Base-by-base conservation (phyloP, 2,797 vertebrate genomes). In the Falco rusticolus region DNA sequence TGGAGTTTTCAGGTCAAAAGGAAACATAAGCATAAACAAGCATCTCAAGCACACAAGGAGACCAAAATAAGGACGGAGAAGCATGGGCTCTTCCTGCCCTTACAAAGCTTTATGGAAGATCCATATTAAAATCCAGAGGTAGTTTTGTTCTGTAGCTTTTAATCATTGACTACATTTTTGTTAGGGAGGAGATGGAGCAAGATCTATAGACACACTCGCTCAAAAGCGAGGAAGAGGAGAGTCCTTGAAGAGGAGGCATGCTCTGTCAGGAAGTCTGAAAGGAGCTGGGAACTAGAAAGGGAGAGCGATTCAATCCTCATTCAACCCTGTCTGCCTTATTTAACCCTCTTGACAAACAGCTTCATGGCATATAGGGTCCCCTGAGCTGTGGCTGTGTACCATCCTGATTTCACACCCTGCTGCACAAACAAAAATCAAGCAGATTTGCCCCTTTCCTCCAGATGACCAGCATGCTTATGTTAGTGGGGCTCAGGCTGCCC, bases 401-500 rank as follows among this genome's bases (percentile, higher is more conserved):
- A 9, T 26, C 17, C 53, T 53, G 50, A 39, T 56, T 29, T 69
- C 66, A 64, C 6, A 68, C 18, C 5, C 56, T 39, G 31, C 5
- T 70, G 16, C 39, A 64, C 26, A 34, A 53, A 51, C 3, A 20
- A 34, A 63, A 51, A 9, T 13, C 45, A 68, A 64, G 14, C 16
- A 81, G 14, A 72, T 43, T 11, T 25, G 0, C 24, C n/a, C 31
- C 26, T 78, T 74, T 74, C 2, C 13, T 53, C 57, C 53, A 53
- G 25, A 11, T 1, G 9, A 66, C 5, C 1, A 3, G 0, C 2
- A 22, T 1, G 6, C 13, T 70, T 22, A 2, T 2, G 8, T 5
- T 17, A 48, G 29, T 2, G 3, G 51, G 25, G 4, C 17, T 29
- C 33, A 14, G 5, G 21, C 24, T 28, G 6, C 18, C 11, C 11